These are phyloP conservation scores for Cephalopholis sonnerati DNA, from an alignment of 2,113 vertebrate species.

Conservation along the genomic window DNA sequence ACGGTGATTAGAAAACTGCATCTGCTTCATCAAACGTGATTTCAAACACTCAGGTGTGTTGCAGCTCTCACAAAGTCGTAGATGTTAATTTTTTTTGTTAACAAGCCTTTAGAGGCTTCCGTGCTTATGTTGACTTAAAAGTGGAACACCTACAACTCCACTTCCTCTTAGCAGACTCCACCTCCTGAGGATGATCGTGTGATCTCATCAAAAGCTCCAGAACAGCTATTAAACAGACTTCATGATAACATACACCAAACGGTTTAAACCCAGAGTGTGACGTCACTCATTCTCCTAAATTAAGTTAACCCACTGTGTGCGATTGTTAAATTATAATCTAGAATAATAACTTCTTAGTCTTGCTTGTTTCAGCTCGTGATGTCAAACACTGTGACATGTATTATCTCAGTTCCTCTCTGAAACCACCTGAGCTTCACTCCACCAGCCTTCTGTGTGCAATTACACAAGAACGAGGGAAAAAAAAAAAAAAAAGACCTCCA, in stretches of 20 bases:
- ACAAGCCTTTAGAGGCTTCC: no score
- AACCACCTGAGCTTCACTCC: slow-evolving; percentile 29
- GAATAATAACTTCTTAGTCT: no score
- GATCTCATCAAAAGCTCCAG: not conserved
- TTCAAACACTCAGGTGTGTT: not conserved
- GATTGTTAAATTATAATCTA: not conserved
- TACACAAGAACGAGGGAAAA: slow-evolving; percentile 11
- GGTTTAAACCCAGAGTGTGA: no score
- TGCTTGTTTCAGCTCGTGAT: no score
- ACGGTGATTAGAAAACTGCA: not conserved
- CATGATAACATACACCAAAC: not conserved
- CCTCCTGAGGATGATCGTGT: no score
- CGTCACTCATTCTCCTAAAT: not conserved
- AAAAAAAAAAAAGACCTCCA: slow-evolving; percentile 24
- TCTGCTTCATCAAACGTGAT: not conserved
- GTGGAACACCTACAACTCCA: not conserved
- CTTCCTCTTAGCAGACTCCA: no score
- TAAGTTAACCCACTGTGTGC: not conserved
- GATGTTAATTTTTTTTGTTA: no score
- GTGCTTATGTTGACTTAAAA: no score
- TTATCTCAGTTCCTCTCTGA: not conserved
- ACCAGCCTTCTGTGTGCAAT: slow-evolving; percentile 35
- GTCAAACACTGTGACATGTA: not conserved
- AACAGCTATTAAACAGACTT: not conserved
- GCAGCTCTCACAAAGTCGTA: not conserved